These are phyloP conservation scores for Crenuchus spilurus DNA, from an alignment of 2,797 vertebrate species.

Conservation along the genomic window DNA sequence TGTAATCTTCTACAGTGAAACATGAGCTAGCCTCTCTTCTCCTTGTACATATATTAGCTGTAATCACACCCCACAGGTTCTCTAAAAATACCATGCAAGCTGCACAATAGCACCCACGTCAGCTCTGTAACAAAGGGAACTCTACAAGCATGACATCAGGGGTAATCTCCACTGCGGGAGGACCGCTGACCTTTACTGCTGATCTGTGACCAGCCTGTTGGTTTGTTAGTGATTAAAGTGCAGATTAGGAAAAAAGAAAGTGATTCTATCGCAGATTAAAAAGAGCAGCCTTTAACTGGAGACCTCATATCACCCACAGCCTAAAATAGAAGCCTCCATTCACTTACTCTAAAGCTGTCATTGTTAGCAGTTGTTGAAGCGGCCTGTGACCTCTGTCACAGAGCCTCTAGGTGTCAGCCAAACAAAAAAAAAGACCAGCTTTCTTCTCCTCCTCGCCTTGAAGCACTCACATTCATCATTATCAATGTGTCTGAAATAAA, in stretches of 20 bases:
- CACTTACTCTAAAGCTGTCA: slow-evolving; percentile 32
- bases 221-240: slow-evolving; percentile 15
- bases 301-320: not conserved
- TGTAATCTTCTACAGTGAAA: slow-evolving; percentile 42
- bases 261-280: slow-evolving; percentile 3
- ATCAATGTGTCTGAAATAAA: not conserved
- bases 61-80: slow-evolving; percentile 45
- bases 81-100: slow-evolving; percentile 37
- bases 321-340: slow-evolving; percentile 38
- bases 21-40: slow-evolving; percentile 6
- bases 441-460: slow-evolving; percentile 3
- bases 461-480: slow-evolving; percentile 21
- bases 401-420: slow-evolving; percentile 34
- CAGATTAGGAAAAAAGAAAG: slow-evolving; percentile 5
- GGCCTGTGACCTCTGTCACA: slow-evolving; percentile 20
- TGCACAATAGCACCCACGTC: slow-evolving; percentile 27
- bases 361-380: slow-evolving; percentile 17
- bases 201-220: slow-evolving; percentile 17
- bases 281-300: slow-evolving; percentile 16
- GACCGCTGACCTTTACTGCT: slow-evolving; percentile 1
- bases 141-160: slow-evolving; percentile 39
- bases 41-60: slow-evolving; percentile 19
- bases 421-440: slow-evolving; percentile 33
- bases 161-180: slow-evolving; percentile 1
- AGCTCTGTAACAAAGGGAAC: slow-evolving; percentile 37